phyloP scores from a whole-genome alignment of 2,888 invertebrate species.

The Volucella inflata region DNA sequence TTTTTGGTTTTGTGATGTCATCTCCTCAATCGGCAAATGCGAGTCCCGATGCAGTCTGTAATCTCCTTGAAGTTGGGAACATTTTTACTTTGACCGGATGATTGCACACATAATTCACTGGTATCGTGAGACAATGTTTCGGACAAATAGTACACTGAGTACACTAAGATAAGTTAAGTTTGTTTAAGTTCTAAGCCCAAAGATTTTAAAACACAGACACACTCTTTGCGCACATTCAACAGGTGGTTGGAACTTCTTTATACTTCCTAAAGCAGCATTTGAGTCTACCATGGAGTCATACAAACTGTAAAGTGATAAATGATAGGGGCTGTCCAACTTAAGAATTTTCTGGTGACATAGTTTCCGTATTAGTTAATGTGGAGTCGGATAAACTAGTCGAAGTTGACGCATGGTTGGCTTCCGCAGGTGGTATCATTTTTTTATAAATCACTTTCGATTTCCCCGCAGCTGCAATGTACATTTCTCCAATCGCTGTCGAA shows the following conservation, averaged over 20 bases:
- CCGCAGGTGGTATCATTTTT: not conserved
- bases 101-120: too few species aligned
- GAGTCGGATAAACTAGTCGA: too few species aligned
- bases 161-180: not conserved
- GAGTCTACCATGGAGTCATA: constrained; percentile 1
- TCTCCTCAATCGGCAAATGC: too few species aligned
- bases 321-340: not conserved
- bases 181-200: not conserved
- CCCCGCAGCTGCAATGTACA: not conserved
- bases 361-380: not conserved
- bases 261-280: not conserved
- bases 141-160: not conserved
- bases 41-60: too few species aligned
- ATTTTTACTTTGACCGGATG: too few species aligned
- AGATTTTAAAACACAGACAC: constrained; percentile 6
- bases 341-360: not conserved
- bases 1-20: too few species aligned
- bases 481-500: not conserved
- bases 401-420: not conserved
- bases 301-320: not conserved
- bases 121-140: too few species aligned
- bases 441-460: not conserved
- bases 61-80: too few species aligned
- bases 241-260: constrained; percentile 1
- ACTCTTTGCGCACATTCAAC: constrained; percentile 23